Evolutionary conservation across 2,113 vertebrate genomes (phyloP), one percentile per base, ranked within the genome.

Genomic region (Amblyornis subalaris): DNA sequence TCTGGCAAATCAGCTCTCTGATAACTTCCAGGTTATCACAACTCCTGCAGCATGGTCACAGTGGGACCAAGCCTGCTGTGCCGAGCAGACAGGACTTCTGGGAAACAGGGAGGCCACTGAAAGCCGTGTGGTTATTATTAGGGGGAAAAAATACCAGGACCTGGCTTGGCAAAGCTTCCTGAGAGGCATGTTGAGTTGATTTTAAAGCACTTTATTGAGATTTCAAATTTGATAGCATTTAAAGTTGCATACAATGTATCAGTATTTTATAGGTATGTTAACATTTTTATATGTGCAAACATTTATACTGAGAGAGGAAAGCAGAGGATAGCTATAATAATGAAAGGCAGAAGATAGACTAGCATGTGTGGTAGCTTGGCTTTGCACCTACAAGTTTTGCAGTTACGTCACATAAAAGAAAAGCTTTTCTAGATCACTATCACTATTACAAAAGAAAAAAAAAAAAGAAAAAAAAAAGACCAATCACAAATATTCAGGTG

Each of bases 11-110:
- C 16, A 73, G 10, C 26, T 93, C 33, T 42, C 38, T 66, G 72
- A 66, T 44, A 92, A 79, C 4, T 77, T 65, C n/a, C 36, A 94
- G 36, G 36, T 82, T 67, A 55, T 50, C 70, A n/a, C n/a, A 75
- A 6, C 20, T 31, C 38, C 25, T 18, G 6, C 19, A 11, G 26
- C 17, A 66, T 0, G 5, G 0, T n/a, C 57, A 11, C 0, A 0
- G 29, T 53, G 45, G 24, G 20, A 60, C 28, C 0, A 0, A 28
- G 35, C n/a, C n/a, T 42, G 33, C 21, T 36, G 17, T 35, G 31
- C 22, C 0, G 0, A 55, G 58, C 50, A 55, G 48, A 36, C 21
- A 26, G 48, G 6, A 6, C 19, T 53, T 28, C 64, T 54, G 72
- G 47, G 51, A 86, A 65, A 14, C 29, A 71, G 44, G 12, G 5